Base-by-base conservation (phyloP, 1,140 invertebrate species). In the Tetragnatha versicolor region DNA sequence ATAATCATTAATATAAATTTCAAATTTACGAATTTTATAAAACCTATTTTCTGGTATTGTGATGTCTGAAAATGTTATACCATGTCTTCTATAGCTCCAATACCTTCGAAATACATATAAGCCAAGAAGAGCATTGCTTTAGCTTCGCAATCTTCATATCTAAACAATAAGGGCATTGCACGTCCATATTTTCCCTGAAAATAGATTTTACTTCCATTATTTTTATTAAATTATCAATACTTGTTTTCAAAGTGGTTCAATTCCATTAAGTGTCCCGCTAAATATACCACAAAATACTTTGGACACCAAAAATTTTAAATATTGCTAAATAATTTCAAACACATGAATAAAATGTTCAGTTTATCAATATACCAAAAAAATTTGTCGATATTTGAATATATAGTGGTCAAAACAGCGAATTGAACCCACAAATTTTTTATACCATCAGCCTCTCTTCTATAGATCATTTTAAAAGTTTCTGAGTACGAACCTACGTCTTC, bases 101-200 rank as follows among this genome's bases (percentile, higher is more conserved):
- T 3, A 7, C 69, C 69, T 14, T 72, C 47, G 7, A 42, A 72
- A 29, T 72, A 72, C 69, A 72, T 72, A n/a, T 58, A 72, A 20
- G 69, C 69, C 25, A 72, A n/a, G 12, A 58, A 42, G 6, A 72
- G 35, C 69, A 72, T 72, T 3, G 69, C 69, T 0, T 53, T 22
- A 17, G 53, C 69, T 72, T 72, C 69, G n/a, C 49, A 55, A 29
- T 72, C 53, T 60, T 72, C 69, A 27, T 72, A 72, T 20, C 31
- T 72, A 7, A 72, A 72, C 9, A 72, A 27, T 7, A 55, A 14
- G 17, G 69, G 39, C 17, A 72, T 42, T 9, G 69, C 49, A n/a
- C 42, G 55, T 51, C 51, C 51, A 29, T 55, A 58, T 29, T 22
- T 39, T 1, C 69, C 69, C 69, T 72, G 6, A 10, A 39, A 39